Evolutionary conservation across 2,888 invertebrate genomes (phyloP).

Genomic region (Ornithoptera alexandrae): DNA sequence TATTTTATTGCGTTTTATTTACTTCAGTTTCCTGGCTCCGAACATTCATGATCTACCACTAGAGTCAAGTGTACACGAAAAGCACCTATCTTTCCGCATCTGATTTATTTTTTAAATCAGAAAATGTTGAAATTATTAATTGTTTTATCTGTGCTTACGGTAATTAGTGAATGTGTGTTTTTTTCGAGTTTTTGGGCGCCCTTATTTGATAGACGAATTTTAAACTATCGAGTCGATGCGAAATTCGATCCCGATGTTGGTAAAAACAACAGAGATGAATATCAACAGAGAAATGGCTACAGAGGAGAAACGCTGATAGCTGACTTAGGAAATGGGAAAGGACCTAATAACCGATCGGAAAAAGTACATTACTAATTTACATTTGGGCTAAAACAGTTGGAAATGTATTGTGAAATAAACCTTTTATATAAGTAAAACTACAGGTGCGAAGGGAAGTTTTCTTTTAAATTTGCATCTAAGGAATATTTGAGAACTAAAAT

Average conservation of each 20-base stretch:
- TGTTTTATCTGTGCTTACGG: constrained; percentile 38
- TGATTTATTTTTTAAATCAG: neutral
- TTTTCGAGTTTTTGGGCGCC: constrained; percentile 72
- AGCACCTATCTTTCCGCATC: constrained; percentile 10
- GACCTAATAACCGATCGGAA: constrained; percentile 32
- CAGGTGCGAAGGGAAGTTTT: no score
- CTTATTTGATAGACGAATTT: constrained; percentile 54
- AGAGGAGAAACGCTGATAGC: constrained; percentile 59
- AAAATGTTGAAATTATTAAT: constrained; percentile 35
- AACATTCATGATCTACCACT: constrained; percentile 35
- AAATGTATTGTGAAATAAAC: no score
- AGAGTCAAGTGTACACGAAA: constrained; percentile 18
- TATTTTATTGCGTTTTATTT: constrained; percentile 25
- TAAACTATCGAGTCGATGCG: constrained; percentile 61
- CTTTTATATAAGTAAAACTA: no score
- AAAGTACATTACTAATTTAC: constrained; percentile 39
- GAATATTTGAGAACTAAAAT: no score
- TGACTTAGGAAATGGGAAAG: constrained; percentile 59
- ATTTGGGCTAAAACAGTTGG: neutral
- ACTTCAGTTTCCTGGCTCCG: constrained; percentile 35
- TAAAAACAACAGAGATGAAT: constrained; percentile 44
- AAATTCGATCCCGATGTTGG: constrained; percentile 54
- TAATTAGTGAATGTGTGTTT: constrained; percentile 41
- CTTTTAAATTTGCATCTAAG: no score
- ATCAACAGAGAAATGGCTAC: constrained; percentile 49